Evolutionary conservation across 2,888 invertebrate genomes (phyloP).

Genomic region (Drosophila prostipennis): DNA sequence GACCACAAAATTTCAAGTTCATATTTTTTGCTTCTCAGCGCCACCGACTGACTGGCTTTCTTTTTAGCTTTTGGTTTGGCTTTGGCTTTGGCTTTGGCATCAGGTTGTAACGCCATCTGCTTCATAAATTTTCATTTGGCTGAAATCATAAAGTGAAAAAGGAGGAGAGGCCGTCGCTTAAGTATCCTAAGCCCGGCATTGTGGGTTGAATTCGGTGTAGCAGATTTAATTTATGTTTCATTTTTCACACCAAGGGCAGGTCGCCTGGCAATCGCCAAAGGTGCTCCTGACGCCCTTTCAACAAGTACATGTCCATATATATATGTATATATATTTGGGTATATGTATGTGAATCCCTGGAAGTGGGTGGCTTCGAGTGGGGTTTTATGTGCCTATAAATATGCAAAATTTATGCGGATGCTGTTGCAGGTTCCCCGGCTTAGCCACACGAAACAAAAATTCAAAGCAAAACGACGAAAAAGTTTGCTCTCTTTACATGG

Average conservation of each 20-base stretch:
- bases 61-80: conserved; percentile 11
- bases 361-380: conserved; percentile 12
- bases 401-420: conserved; percentile 51
- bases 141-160: conserved; percentile 52
- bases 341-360: neutral
- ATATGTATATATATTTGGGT: neutral
- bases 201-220: conserved; percentile 43
- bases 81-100: conserved; percentile 39
- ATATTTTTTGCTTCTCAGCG: conserved; percentile 42
- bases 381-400: conserved; percentile 52
- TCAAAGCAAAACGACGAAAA: conserved; percentile 15
- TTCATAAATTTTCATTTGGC: conserved; percentile 76
- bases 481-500: conserved; percentile 41
- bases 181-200: conserved; percentile 40
- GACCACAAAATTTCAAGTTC: conserved; percentile 55
- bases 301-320: conserved; percentile 23
- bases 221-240: conserved; percentile 54
- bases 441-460: conserved; percentile 23
- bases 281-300: conserved; percentile 42
- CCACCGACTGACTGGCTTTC: conserved; percentile 38
- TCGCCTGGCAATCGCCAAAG: conserved; percentile 38
- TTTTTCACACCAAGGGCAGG: conserved; percentile 47
- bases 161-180: conserved; percentile 16
- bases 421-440: conserved; percentile 29
- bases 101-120: conserved; percentile 40